Base-by-base conservation (phyloP, 2,113 vertebrate genomes). In the Acrocephalus kingi region DNA sequence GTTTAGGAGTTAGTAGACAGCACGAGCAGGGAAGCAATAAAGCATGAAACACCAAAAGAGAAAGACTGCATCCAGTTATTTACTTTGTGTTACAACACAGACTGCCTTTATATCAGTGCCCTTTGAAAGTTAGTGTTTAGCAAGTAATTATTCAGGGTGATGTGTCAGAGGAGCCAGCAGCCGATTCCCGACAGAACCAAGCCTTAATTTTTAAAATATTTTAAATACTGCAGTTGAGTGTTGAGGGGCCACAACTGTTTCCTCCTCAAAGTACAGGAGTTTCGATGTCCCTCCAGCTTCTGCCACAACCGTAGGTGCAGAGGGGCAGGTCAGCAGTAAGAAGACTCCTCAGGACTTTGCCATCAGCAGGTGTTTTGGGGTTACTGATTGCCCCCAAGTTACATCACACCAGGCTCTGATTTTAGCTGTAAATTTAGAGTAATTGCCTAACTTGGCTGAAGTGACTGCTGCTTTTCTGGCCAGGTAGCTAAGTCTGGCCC, bases 191-290 rank as follows among this genome's bases (percentile, higher is more conserved):
- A 28, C 48, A 76, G 61, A 83, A 82, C 90, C 93, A 89, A 95
- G 80, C 95, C 92, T 86, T 95, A 79, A 95, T 97, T 93, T 94
- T 92, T 95, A 81, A 90, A 84, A 94, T 96, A 95, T 17, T 95
- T 95, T 31, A 87, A 93, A 96, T 90, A 55, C 85, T 92, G 56
- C 62, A 81, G 35, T 67, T 76, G 58, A 96, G 41, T 46, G 30
- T 90, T 83, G 85, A 91, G 62, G 59, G 33, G 76, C 86, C 85
- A 37, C 59, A 41, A 11, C 48, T 59, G 48, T 90, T 94, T 84
- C 48, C 22, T 79, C 35, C 43, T 89, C 5, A 6, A 6, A 62
- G 74, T 35, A 17, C 22, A 3, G 0, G 45, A 58, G 76, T 93
- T 97, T 93, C 1, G 0, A 20, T 15, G 9, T 61, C 41, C 39